phyloP scores from a whole-genome alignment of 2,113 vertebrate species.

The Nyctereutes procyonoides region DNA sequence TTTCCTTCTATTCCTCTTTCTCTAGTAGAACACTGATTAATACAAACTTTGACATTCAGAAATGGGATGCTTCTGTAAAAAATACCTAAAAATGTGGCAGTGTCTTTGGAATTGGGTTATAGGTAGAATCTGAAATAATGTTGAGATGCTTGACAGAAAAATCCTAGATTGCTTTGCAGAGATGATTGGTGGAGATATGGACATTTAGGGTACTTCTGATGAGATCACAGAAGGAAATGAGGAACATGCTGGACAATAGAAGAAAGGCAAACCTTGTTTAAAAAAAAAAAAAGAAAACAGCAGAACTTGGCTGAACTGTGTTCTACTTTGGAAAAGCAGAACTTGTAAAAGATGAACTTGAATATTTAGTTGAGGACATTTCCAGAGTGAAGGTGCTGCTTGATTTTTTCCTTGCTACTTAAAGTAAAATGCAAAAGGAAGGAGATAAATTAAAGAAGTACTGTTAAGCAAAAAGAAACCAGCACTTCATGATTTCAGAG shows the following conservation, averaged over 20 bases:
- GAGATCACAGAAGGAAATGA: neutral
- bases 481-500: conserved; percentile 5
- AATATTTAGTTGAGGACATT: conserved; percentile 3
- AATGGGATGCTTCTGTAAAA: neutral
- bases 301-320: neutral
- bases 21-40: neutral
- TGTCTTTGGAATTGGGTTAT: neutral
- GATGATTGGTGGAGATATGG: neutral
- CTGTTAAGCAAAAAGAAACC: conserved; percentile 5
- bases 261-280: neutral
- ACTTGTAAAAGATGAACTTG: neutral
- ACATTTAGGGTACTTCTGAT: neutral
- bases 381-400: neutral
- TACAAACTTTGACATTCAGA: neutral
- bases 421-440: conserved; percentile 32
- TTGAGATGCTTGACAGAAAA: neutral
- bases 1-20: neutral
- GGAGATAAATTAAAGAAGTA: neutral
- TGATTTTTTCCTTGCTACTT: neutral
- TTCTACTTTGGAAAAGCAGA: conserved; percentile 25
- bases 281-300: neutral
- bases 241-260: neutral
- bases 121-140: neutral
- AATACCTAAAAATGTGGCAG: conserved; percentile 1
- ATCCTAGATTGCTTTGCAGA: neutral